These are phyloP conservation scores for Champsocephalus esox DNA, from an alignment of 2,797 vertebrate genomes.

Conservation along the genomic window DNA sequence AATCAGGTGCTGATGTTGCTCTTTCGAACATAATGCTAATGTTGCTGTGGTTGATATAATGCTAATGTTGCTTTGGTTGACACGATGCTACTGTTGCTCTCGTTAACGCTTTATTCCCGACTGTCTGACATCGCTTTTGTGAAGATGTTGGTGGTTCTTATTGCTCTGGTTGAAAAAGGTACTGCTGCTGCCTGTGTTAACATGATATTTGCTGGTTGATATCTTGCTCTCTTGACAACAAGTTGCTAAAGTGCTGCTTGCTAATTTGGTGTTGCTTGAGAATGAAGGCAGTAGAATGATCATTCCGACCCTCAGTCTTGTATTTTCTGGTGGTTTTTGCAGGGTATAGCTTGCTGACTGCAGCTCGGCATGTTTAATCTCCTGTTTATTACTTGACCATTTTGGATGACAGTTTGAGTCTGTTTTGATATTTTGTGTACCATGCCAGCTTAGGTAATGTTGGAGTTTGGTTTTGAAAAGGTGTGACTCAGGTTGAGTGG, in stretches of 20 bases:
- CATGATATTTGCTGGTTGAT: conserved; percentile 47
- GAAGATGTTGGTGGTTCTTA: conserved; percentile 36
- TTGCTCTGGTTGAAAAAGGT: conserved; percentile 37
- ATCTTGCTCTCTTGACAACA: conserved; percentile 26
- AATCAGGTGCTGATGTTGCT: conserved; percentile 54
- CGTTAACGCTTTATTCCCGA: conserved; percentile 18
- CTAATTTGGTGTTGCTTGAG: conserved; percentile 30
- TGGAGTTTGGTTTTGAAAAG: conserved; percentile 12
- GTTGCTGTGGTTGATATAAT: conserved; percentile 44
- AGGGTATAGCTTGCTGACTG: conserved; percentile 20
- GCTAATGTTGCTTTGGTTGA: conserved; percentile 32
- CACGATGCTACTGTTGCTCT: conserved; percentile 27
- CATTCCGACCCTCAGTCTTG: conserved; percentile 3
- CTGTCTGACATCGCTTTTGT: conserved; percentile 33
- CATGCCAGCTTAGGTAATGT: neutral
- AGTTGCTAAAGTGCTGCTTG: conserved; percentile 29
- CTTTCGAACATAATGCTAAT: conserved; percentile 52
- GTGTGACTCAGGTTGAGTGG: neutral
- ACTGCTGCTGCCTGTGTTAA: conserved; percentile 37
- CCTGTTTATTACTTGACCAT: neutral
- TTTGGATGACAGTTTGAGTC: conserved; percentile 2
- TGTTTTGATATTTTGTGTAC: conserved; percentile 8
- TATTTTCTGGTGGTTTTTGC: conserved; percentile 33
- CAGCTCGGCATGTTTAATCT: neutral
- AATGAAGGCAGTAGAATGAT: neutral